phyloP scores from a whole-genome alignment of 2,797 vertebrate species.

The Otolemur crassicaudatus region DNA sequence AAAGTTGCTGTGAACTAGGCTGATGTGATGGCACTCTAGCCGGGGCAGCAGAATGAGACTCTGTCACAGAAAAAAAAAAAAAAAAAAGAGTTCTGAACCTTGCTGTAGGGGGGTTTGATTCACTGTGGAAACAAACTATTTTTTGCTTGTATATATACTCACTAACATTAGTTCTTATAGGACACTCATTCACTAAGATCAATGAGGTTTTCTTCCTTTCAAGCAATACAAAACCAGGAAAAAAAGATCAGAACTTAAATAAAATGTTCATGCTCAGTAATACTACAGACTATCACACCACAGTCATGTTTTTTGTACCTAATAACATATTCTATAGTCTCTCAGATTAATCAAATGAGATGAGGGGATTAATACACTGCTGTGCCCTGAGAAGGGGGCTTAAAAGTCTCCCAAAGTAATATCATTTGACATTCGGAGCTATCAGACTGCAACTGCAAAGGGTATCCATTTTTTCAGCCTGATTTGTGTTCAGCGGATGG shows the following conservation, averaged over 20 bases:
- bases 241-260: conserved; percentile 53
- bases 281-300: conserved; percentile 56
- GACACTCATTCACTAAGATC: conserved; percentile 19
- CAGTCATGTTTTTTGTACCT: conserved; percentile 78
- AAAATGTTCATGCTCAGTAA: conserved; percentile 71
- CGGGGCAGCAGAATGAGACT: too few species aligned
- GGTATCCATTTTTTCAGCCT: conserved; percentile 70
- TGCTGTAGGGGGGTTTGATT: neutral
- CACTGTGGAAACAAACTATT: neutral
- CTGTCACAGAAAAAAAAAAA: neutral
- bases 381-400: conserved; percentile 83
- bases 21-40: too few species aligned
- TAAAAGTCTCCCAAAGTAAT: conserved; percentile 85
- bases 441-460: conserved; percentile 81
- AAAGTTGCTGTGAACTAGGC: too few species aligned
- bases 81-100: neutral
- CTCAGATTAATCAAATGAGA: conserved; percentile 85
- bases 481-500: conserved; percentile 82
- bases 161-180: conserved; percentile 26
- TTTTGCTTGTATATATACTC: neutral
- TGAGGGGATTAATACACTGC: conserved; percentile 77
- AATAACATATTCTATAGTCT: conserved; percentile 82
- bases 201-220: neutral
- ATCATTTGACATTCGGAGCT: conserved; percentile 86
- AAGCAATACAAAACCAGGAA: neutral